A percentile compares a stretch with the other conserved stretches of the same genome.
Evolutionary conservation across 2,888 invertebrate species (phyloP).

Genomic region (Hyppa rectilinea): DNA sequence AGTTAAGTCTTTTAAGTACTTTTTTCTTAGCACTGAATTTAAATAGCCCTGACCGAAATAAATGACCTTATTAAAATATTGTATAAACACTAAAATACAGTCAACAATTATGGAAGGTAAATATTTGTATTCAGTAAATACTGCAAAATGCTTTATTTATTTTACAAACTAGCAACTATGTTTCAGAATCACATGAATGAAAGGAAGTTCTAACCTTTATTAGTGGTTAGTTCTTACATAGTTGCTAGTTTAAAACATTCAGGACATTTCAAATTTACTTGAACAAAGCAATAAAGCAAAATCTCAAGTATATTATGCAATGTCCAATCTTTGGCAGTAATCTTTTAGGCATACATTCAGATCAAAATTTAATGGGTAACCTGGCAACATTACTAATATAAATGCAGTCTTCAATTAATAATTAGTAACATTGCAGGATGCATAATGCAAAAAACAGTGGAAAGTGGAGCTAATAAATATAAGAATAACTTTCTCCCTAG

Average conservation of each 20-base stretch:
- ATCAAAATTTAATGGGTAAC: slow-evolving; percentile 25
- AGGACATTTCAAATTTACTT: slow-evolving; percentile 21
- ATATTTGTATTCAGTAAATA: slow-evolving; percentile 55
- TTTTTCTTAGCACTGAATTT: slow-evolving; percentile 48
- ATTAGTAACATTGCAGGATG: slow-evolving; percentile 59
- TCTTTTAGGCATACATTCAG: slow-evolving; percentile 39
- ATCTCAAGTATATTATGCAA: slow-evolving; percentile 28
- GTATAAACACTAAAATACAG: slow-evolving; percentile 49
- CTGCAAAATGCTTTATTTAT: slow-evolving; percentile 46
- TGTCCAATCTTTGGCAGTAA: slow-evolving; percentile 61
- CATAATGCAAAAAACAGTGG: slow-evolving; percentile 54
- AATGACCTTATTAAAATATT: slow-evolving; percentile 60
- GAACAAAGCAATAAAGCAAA: slow-evolving; percentile 8
- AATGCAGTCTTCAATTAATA: slow-evolving; percentile 82
- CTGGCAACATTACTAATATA: slow-evolving; percentile 68
- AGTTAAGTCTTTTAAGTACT: slow-evolving; percentile 62
- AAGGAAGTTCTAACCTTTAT: neutral
- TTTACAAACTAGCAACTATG: slow-evolving; percentile 29
- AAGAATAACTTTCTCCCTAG: slow-evolving; percentile 66
- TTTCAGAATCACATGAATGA: slow-evolving; percentile 11
- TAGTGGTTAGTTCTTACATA: neutral
- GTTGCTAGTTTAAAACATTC: slow-evolving; percentile 16
- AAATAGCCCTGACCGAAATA: slow-evolving; percentile 68
- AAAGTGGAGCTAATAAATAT: slow-evolving; percentile 59
- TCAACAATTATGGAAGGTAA: slow-evolving; percentile 43